These are phyloP conservation scores for Zalophus californianus DNA, from an alignment of 2,797 vertebrate genomes.

Conservation along the genomic window DNA sequence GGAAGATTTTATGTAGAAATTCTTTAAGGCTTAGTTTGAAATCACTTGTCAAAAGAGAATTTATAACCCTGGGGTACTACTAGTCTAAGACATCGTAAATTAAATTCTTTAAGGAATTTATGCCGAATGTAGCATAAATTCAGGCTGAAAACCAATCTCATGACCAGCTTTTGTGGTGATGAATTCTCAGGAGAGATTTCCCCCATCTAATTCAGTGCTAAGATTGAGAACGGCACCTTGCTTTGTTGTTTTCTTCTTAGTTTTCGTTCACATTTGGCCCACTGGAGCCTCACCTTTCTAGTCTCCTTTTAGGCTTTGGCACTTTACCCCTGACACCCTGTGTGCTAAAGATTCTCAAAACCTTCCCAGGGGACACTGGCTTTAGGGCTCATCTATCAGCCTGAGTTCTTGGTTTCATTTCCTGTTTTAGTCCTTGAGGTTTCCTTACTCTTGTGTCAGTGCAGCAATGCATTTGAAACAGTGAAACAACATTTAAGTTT, in stretches of 20 bases:
- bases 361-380: background rate
- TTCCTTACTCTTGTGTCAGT: background rate
- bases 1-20: background rate
- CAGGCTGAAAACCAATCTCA: background rate
- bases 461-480: background rate
- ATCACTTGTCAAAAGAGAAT: background rate
- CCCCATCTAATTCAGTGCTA: background rate
- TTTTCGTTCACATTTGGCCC: background rate
- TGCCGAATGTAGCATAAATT: background rate
- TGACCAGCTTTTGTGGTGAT: background rate
- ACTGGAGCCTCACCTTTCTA: background rate
- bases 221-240: background rate
- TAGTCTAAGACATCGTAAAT: background rate
- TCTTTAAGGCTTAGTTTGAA: background rate
- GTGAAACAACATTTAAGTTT: background rate
- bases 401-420: background rate
- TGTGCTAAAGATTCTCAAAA: background rate
- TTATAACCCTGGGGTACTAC: background rate
- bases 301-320: background rate
- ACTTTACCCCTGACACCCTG: fast-evolving
- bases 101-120: background rate
- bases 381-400: too few species aligned
- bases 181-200: background rate
- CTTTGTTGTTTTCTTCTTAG: background rate
- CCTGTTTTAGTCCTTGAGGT: background rate